Percentiles rank a stretch among this genome's conserved stretches.
Evolutionary conservation across 2,888 invertebrate genomes (phyloP).

Genomic region (Gastrophysa polygoni): DNA sequence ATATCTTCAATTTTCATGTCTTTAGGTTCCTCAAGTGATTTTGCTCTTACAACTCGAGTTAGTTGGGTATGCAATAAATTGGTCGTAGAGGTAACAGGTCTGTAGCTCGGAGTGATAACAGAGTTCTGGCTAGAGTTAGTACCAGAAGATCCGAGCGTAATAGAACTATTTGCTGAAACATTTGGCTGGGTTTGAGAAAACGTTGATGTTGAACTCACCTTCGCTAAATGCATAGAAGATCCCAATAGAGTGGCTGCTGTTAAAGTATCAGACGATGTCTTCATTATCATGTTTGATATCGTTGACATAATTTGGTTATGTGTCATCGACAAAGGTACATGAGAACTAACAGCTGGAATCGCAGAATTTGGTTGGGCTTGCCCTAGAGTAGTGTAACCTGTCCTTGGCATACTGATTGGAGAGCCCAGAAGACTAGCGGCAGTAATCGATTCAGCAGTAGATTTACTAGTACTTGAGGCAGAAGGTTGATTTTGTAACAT

Average conservation of each 20-base stretch:
- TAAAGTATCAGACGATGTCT: slow-evolving; percentile 52
- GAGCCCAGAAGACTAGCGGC: slow-evolving; percentile 57
- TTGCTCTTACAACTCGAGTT: slow-evolving; percentile 56
- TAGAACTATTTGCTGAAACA: slow-evolving; percentile 53
- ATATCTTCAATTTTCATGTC: slow-evolving; percentile 42
- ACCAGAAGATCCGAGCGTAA: slow-evolving; percentile 59
- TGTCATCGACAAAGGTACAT: slow-evolving; percentile 54
- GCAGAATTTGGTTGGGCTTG: slow-evolving; percentile 53
- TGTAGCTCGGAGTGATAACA: slow-evolving; percentile 49
- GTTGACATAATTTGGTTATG: slow-evolving; percentile 57
- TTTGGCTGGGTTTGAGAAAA: slow-evolving; percentile 53
- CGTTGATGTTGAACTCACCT: slow-evolving; percentile 50
- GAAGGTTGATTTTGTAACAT: slow-evolving; percentile 59
- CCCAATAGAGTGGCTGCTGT: slow-evolving; percentile 57
- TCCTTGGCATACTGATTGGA: slow-evolving; percentile 51
- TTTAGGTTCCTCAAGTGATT: slow-evolving; percentile 47
- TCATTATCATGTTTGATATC: slow-evolving; percentile 48
- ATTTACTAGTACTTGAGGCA: slow-evolving; percentile 54
- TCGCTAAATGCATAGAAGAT: slow-evolving; percentile 51
- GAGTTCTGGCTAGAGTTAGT: slow-evolving; percentile 38
- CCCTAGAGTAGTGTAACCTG: slow-evolving; percentile 52
- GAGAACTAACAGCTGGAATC: slow-evolving; percentile 43
- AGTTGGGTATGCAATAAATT: slow-evolving; percentile 66
- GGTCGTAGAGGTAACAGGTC: slow-evolving; percentile 53
- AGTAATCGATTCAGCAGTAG: slow-evolving; percentile 55